Conservation (phyloP, 2,113 vertebrate species). For the Tachysurus vachellii region DNA sequence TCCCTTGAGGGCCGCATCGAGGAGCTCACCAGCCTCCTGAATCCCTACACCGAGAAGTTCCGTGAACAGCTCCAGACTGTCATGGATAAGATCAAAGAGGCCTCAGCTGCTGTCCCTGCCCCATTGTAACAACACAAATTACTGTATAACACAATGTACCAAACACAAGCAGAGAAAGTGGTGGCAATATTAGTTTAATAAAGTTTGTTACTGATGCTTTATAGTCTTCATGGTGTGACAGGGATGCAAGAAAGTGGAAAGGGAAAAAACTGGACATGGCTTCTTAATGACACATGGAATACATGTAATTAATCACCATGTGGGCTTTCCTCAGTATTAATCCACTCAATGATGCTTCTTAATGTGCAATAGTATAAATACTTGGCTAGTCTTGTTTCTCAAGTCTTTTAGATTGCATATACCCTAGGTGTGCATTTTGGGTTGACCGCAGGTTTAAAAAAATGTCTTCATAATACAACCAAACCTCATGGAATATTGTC, state of each 20-base stretch:
- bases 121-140: conserved; percentile 52
- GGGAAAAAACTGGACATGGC: conserved; percentile 15
- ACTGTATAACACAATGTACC: conserved; percentile 42
- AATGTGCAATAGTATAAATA: conserved; percentile 53
- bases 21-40: conserved; percentile 65
- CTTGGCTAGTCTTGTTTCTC: conserved; percentile 50
- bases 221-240: conserved; percentile 33
- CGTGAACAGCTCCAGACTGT: conserved; percentile 68
- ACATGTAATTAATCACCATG: conserved; percentile 33
- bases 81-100: conserved; percentile 69
- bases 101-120: conserved; percentile 31
- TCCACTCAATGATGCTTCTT: conserved; percentile 48
- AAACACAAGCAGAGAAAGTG: conserved; percentile 26
- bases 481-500: conserved; percentile 51
- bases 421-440: conserved; percentile 6
- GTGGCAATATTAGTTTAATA: conserved; percentile 36
- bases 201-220: conserved; percentile 57
- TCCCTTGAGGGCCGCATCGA: conserved; percentile 70
- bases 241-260: conserved; percentile 25
- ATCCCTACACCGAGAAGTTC: conserved; percentile 68
- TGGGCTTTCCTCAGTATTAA: conserved; percentile 47
- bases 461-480: background rate
- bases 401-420: background rate
- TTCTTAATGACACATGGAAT: conserved; percentile 19
- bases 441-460: background rate